phyloP scores from a whole-genome alignment of 2,113 vertebrate genomes.

The Platycercus adscitus region DNA sequence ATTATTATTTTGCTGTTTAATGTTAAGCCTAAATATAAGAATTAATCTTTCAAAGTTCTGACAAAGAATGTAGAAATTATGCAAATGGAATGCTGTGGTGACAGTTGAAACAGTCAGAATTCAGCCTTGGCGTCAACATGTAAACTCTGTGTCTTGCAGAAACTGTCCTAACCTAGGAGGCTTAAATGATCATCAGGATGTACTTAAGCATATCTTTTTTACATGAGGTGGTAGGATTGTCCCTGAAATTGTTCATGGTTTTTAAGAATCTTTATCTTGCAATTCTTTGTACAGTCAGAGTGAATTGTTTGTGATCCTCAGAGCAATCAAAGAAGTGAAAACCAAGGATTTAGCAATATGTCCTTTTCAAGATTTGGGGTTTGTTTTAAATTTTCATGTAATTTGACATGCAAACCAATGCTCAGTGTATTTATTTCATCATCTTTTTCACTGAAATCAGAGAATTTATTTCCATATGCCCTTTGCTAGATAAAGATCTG shows the following conservation, averaged over 20 bases:
- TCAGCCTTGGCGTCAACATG: not conserved
- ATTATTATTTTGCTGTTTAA: slow-evolving; percentile 9
- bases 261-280: not conserved
- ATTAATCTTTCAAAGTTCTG: not conserved
- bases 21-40: not conserved
- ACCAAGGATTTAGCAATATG: not conserved
- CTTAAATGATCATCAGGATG: not conserved
- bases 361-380: not conserved
- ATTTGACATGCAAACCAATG: not conserved
- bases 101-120: not conserved
- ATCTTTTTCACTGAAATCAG: not conserved
- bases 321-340: not conserved
- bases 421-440: not conserved
- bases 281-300: not conserved
- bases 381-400: not conserved
- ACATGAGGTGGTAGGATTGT: not conserved
- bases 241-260: not conserved
- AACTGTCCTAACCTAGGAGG: not conserved
- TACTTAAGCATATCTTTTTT: not conserved
- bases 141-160: not conserved
- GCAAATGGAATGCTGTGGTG: not conserved
- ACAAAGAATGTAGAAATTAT: not conserved
- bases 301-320: not conserved
- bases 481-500: not conserved
- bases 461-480: not conserved